phyloP scores from a whole-genome alignment of 2,888 invertebrate genomes.

The Lysandra bellargus region DNA sequence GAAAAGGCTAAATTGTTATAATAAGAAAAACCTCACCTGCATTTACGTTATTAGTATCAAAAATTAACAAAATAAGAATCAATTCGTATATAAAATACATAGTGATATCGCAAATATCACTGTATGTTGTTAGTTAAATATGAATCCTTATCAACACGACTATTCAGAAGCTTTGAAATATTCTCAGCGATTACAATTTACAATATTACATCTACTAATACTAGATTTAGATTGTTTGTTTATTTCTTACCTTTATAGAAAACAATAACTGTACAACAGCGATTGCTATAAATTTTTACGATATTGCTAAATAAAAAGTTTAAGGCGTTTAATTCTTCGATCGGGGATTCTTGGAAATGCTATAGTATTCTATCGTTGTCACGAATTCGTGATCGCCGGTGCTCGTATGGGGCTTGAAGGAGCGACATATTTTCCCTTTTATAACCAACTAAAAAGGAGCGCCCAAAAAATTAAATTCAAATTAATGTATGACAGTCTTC shows the following conservation, averaged over 20 bases:
- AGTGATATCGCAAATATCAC: background rate
- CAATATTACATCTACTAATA: background rate
- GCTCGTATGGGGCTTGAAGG: too few relatives aligned
- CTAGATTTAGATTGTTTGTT: background rate
- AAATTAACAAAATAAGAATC: slow-evolving; percentile 12
- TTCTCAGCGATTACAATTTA: background rate
- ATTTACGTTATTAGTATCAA: background rate
- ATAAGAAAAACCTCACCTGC: background rate
- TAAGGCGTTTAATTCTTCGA: background rate
- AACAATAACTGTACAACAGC: background rate
- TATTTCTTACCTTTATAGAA: background rate
- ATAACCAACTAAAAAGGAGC: too few relatives aligned
- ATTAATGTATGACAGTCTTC: too few relatives aligned
- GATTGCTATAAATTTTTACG: background rate
- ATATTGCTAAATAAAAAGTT: background rate
- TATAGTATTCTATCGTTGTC: too few relatives aligned
- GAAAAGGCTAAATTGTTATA: too few relatives aligned
- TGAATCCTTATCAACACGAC: background rate
- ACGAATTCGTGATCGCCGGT: too few relatives aligned
- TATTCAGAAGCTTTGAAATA: slow-evolving; percentile 1
- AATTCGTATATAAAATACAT: slow-evolving; percentile 14
- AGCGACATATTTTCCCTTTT: too few relatives aligned
- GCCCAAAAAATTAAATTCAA: too few relatives aligned
- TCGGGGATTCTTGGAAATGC: too few relatives aligned
- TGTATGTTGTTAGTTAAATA: background rate